Percentiles rank a stretch among this genome's conserved stretches.
Evolutionary conservation across 2,888 invertebrate genomes (phyloP).

Genomic region (Scaeva pyrastri): DNA sequence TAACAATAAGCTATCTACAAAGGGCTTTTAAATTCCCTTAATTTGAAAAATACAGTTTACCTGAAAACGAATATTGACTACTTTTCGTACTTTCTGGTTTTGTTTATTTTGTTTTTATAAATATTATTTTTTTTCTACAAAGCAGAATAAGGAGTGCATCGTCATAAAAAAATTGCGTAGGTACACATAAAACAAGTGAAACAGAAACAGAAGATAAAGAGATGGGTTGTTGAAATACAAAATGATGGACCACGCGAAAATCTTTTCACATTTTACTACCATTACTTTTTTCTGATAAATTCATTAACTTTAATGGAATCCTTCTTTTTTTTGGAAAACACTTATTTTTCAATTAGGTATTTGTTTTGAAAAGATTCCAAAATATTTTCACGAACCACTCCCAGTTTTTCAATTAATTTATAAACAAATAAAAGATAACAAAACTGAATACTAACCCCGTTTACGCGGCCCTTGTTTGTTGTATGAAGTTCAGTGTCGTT

Average conservation of each 20-base stretch:
- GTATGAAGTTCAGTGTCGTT: conserved; percentile 65
- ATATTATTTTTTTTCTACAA: not conserved
- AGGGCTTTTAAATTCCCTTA: no score
- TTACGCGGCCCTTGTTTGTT: conserved; percentile 73
- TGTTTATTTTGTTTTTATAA: not conserved
- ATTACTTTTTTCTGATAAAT: not conserved
- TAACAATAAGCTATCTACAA: no score
- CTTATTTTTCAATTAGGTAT: no score
- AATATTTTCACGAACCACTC: conserved; percentile 3
- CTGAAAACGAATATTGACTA: not conserved
- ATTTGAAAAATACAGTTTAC: not conserved
- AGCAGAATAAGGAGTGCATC: not conserved
- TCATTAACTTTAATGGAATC: not conserved
- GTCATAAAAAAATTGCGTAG: not conserved
- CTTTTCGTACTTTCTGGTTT: conserved; percentile 41
- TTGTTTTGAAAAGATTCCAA: not conserved
- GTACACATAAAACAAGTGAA: conserved; percentile 15
- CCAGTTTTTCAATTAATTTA: conserved; percentile 23
- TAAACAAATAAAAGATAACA: conserved; percentile 30
- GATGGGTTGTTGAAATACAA: not conserved
- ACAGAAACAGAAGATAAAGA: conserved; percentile 15
- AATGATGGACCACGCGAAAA: conserved; percentile 29
- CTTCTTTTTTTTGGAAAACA: not conserved
- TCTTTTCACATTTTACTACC: no score
- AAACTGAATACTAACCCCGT: conserved; percentile 70